These are phyloP conservation scores for Parazoanthus darwini DNA, from an alignment of 92 coral and sea anemone species.

Conservation along the genomic window DNA sequence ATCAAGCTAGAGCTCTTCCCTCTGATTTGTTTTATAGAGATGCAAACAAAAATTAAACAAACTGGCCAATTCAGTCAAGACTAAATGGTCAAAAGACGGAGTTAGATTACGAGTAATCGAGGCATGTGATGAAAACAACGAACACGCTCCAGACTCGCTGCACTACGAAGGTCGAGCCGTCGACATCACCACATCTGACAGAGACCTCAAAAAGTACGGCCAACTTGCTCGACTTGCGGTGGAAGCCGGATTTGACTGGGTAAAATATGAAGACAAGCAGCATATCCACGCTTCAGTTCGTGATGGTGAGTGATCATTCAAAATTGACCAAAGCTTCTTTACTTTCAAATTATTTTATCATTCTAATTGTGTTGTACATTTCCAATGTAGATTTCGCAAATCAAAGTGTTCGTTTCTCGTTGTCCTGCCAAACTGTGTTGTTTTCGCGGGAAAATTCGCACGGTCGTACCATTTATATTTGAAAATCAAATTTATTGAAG, in stretches of 20 bases:
- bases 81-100: conserved; percentile 67
- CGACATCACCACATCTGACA: conserved; percentile 91
- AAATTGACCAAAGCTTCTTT: background rate
- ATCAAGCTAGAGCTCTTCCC: conserved; percentile 19
- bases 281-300: conserved; percentile 97
- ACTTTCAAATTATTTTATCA: conserved; percentile 21
- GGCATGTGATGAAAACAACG: conserved; percentile 91
- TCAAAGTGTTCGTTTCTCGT: background rate
- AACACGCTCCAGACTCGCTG: conserved; percentile 70
- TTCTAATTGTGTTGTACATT: conserved; percentile 9
- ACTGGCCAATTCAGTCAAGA: conserved; percentile 71
- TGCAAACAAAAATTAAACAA: conserved; percentile 84
- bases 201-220: conserved; percentile 71
- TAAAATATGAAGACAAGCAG: conserved; percentile 61
- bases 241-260: conserved; percentile 97
- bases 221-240: conserved; percentile 87
- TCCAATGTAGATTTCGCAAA: conserved; percentile 1
- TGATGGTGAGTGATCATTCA: conserved; percentile 67
- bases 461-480: conserved; percentile 21
- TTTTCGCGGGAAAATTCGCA: conserved; percentile 31
- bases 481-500: conserved; percentile 53
- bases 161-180: conserved; percentile 99
- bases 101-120: conserved; percentile 88
- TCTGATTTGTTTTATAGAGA: conserved; percentile 66
- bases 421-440: conserved; percentile 1